Conservation (phyloP, 2,797 vertebrate genomes). For the Rallus crepitans region DNA sequence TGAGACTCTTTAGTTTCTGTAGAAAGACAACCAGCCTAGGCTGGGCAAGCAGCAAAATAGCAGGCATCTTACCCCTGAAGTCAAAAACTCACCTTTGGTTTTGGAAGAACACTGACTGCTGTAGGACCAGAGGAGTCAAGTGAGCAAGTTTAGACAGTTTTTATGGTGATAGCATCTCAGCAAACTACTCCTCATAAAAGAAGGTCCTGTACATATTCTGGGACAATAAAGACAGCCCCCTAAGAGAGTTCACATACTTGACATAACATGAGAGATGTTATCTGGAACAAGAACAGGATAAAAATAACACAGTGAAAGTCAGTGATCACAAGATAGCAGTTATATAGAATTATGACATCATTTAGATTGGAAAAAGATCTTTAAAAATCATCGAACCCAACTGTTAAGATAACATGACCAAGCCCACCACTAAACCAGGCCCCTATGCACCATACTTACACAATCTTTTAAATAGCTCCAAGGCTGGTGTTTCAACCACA, state of each 20-base stretch:
- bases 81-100: background rate
- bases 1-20: background rate
- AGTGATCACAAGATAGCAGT: background rate
- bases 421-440: too few relatives aligned
- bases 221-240: background rate
- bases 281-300: background rate
- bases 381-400: background rate
- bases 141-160: background rate
- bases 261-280: background rate
- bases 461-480: background rate
- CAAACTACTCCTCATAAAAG: background rate
- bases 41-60: background rate
- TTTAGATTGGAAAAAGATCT: background rate
- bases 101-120: accelerated
- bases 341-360: background rate
- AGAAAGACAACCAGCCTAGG: background rate
- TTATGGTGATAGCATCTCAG: background rate
- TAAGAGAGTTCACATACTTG: background rate
- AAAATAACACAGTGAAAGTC: background rate
- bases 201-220: background rate
- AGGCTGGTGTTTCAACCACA: too few relatives aligned
- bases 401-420: background rate
- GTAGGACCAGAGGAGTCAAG: background rate
- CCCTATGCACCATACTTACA: too few relatives aligned
- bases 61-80: background rate